These are phyloP conservation scores for Romanomermis culicivorax DNA, from an alignment of 2,888 invertebrate genomes.

Conservation along the genomic window DNA sequence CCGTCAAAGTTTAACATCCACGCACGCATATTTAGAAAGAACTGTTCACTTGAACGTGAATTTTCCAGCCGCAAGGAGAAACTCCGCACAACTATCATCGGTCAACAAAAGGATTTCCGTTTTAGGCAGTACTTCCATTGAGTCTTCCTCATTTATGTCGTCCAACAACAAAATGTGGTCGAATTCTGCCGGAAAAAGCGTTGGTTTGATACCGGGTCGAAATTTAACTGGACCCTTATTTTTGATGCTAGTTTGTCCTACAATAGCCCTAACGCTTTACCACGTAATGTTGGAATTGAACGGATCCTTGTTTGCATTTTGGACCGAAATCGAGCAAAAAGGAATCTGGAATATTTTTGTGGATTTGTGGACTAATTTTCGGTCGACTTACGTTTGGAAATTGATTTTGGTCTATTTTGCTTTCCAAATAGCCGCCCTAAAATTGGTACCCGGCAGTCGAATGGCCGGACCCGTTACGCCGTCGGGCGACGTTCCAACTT, in stretches of 20 bases:
- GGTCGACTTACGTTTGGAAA: neutral
- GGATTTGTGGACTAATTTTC: neutral
- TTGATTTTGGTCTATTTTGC: neutral
- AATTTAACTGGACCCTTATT: slow-evolving; percentile 6
- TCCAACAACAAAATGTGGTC: slow-evolving; percentile 8
- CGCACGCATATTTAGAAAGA: neutral
- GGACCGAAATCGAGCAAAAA: neutral
- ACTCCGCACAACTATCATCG: neutral
- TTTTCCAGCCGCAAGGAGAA: neutral
- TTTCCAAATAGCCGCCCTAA: neutral
- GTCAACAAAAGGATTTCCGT: neutral
- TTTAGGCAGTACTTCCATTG: neutral
- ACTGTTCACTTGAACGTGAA: no score
- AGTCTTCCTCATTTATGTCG: neutral
- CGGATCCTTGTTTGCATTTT: neutral
- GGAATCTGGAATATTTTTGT: neutral
- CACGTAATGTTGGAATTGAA: neutral
- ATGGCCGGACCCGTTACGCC: slow-evolving; percentile 8
- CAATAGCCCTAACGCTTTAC: neutral
- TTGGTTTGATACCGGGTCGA: slow-evolving; percentile 8
- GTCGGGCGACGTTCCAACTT: slow-evolving; percentile 2
- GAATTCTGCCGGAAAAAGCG: neutral
- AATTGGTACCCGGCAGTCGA: slow-evolving; percentile 4
- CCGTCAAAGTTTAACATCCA: neutral
- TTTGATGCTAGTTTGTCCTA: slow-evolving; percentile 1